phyloP scores from a whole-genome alignment of 2,888 invertebrate genomes.

The Watsonalla cultraria region DNA sequence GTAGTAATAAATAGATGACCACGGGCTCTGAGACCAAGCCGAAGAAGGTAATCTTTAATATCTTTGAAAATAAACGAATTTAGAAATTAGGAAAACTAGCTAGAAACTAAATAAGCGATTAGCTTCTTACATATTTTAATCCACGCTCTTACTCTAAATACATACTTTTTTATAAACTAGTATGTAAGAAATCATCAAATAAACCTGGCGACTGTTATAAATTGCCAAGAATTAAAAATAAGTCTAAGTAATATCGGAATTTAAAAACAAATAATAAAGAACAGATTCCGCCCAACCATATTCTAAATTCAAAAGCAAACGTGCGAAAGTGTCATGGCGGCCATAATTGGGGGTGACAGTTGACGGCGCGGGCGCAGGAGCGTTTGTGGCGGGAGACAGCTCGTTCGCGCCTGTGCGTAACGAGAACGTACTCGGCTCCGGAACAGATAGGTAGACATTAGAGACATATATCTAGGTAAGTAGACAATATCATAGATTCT shows the following conservation, averaged over 20 bases:
- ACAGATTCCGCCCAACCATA: conserved; percentile 37
- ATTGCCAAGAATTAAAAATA: background rate
- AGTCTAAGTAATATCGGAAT: conserved; percentile 6
- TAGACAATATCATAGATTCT: background rate
- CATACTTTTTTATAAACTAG: too few relatives aligned
- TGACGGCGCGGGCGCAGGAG: conserved; percentile 32
- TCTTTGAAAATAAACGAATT: too few relatives aligned
- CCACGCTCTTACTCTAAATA: too few relatives aligned
- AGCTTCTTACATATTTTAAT: too few relatives aligned
- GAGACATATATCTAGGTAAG: conserved; percentile 37
- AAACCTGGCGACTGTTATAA: too few relatives aligned
- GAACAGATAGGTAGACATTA: conserved; percentile 26
- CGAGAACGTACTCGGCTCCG: conserved; percentile 54
- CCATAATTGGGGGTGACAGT: conserved; percentile 74
- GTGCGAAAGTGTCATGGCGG: conserved; percentile 67
- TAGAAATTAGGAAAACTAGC: too few relatives aligned
- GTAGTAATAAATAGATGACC: too few relatives aligned
- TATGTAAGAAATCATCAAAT: too few relatives aligned
- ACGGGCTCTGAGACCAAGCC: too few relatives aligned
- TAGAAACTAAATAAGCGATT: too few relatives aligned
- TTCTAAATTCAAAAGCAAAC: conserved; percentile 69
- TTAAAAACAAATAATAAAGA: conserved; percentile 29
- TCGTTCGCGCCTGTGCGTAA: conserved; percentile 64
- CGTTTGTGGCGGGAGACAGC: conserved; percentile 26
- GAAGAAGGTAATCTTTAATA: too few relatives aligned